phyloP scores from a whole-genome alignment of 2,888 invertebrate genomes.

The Cheilosia grossa region DNA sequence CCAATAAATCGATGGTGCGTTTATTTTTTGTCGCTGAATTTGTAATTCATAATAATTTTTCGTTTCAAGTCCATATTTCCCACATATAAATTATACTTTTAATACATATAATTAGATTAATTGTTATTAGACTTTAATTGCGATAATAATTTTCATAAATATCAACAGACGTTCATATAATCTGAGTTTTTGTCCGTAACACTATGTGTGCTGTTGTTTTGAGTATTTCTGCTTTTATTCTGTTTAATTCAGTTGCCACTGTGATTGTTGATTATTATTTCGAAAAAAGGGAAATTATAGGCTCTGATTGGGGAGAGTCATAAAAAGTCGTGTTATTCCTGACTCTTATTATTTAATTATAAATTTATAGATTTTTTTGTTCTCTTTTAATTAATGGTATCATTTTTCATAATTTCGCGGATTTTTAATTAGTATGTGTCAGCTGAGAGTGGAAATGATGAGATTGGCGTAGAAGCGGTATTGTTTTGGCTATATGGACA shows the following conservation, averaged over 20 bases:
- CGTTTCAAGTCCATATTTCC: conserved; percentile 37
- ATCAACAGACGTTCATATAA: conserved; percentile 50
- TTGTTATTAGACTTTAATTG: conserved; percentile 78
- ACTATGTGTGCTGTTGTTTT: too few relatives aligned
- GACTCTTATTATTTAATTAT: conserved; percentile 81
- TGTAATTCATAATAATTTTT: conserved; percentile 61
- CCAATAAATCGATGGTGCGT: conserved; percentile 33
- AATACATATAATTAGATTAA: conserved; percentile 76
- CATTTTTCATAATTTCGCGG: conserved; percentile 22
- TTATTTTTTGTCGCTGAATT: conserved; percentile 42
- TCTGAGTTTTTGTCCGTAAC: conserved; percentile 22
- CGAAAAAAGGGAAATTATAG: not conserved
- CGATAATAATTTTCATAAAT: conserved; percentile 69
- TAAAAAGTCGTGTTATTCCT: conserved; percentile 80
- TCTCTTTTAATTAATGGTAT: not conserved
- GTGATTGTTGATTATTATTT: conserved; percentile 19
- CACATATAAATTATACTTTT: conserved; percentile 75
- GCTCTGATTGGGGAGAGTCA: conserved; percentile 50
- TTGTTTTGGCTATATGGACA: not conserved
- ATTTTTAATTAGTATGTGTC: conserved; percentile 43
- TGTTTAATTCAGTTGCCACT: conserved; percentile 23
- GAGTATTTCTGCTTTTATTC: conserved; percentile 7
- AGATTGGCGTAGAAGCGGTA: not conserved
- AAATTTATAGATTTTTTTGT: conserved; percentile 43
- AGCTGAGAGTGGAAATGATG: conserved; percentile 11